A percentile compares a stretch with the other conserved stretches of the same genome.
phyloP scores from a whole-genome alignment of 2,888 invertebrate genomes.

The Cinara cedri region DNA sequence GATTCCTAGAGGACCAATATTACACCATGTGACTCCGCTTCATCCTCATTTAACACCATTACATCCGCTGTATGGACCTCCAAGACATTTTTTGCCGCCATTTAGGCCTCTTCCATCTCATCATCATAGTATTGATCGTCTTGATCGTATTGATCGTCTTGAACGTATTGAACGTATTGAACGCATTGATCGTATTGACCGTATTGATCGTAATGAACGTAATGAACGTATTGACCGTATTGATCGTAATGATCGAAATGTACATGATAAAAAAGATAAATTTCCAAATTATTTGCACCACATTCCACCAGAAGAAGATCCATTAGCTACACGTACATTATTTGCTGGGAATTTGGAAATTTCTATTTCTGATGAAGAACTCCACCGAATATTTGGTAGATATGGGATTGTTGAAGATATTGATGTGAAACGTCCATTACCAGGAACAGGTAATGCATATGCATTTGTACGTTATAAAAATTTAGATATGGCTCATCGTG shows the following conservation, averaged over 20 bases:
- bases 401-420: slow-evolving; percentile 98
- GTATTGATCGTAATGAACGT: no score
- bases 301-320: slow-evolving; percentile 94
- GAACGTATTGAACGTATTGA: no score
- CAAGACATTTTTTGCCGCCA: slow-evolving; percentile 75
- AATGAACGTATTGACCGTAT: no score
- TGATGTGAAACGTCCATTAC: slow-evolving; percentile 95
- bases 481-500: slow-evolving; percentile 91
- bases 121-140: no score
- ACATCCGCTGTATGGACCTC: slow-evolving; percentile 70
- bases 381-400: slow-evolving; percentile 91
- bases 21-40: slow-evolving; percentile 64
- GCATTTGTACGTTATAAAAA: slow-evolving; percentile 96
- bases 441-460: slow-evolving; percentile 96
- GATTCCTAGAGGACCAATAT: slow-evolving; percentile 68
- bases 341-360: slow-evolving; percentile 98
- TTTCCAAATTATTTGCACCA: slow-evolving; percentile 96
- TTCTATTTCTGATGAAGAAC: slow-evolving; percentile 93
- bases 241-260: no score
- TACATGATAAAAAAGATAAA: slow-evolving; percentile 89
- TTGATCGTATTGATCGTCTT: no score
- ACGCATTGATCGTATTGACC: no score
- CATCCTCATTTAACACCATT: slow-evolving; percentile 75
- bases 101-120: slow-evolving; percentile 68
- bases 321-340: slow-evolving; percentile 90